Evolutionary conservation across 1,140 invertebrate species (phyloP).

Genomic region (Drosophila pachea): DNA sequence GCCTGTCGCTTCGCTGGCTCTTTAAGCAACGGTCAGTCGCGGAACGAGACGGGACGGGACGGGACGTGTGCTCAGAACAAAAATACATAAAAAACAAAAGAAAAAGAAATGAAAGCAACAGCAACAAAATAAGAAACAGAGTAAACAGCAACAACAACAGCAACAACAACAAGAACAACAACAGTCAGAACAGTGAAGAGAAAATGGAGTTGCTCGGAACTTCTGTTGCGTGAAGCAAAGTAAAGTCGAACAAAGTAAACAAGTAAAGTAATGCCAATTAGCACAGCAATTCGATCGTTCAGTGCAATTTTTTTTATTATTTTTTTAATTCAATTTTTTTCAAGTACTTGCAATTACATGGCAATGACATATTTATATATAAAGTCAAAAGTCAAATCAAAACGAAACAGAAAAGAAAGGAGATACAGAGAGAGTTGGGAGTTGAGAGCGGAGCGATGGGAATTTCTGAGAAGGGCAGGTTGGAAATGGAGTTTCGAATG

Average conservation of each 20-base stretch:
- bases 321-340: too few species aligned
- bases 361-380: too few species aligned
- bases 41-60: conserved; percentile 9
- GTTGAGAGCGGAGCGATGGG: too few species aligned
- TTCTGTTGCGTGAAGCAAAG: conserved; percentile 31
- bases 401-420: too few species aligned
- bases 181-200: conserved; percentile 16
- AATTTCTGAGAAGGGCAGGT: too few species aligned
- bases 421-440: background rate
- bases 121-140: background rate
- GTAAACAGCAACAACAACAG: conserved; percentile 6
- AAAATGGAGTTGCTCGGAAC: conserved; percentile 39
- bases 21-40: conserved; percentile 37
- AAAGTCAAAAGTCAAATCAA: too few species aligned
- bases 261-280: conserved; percentile 23
- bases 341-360: too few species aligned
- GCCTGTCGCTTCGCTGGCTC: conserved; percentile 19
- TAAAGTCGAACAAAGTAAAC: conserved; percentile 17
- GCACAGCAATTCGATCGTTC: conserved; percentile 18
- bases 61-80: conserved; percentile 18
- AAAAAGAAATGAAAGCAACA: conserved; percentile 1
- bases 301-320: background rate
- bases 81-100: conserved; percentile 9
- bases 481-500: too few species aligned
- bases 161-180: conserved; percentile 17